Conservation (phyloP, 2,888 invertebrate genomes). For the Calliphora vomitoria region DNA sequence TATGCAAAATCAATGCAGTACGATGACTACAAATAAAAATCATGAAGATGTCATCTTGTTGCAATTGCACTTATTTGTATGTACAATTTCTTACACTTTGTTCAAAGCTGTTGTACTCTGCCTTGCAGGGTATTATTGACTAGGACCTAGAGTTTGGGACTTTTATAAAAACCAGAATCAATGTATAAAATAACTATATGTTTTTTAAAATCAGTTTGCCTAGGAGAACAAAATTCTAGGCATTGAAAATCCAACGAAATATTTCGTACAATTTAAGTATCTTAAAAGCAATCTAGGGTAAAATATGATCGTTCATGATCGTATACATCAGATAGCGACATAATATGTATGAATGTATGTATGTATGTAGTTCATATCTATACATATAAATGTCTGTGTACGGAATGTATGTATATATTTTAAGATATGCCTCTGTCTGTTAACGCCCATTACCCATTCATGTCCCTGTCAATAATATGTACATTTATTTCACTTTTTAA, state of each 20-base stretch:
- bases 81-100: background rate
- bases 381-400: background rate
- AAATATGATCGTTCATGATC: background rate
- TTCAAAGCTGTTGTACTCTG: background rate
- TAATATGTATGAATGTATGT: no score
- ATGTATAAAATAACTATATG: no score
- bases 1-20: conserved; percentile 55
- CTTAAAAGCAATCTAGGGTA: background rate
- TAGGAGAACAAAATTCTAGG: no score
- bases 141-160: background rate
- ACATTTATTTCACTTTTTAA: conserved; percentile 55
- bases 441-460: background rate
- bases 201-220: no score
- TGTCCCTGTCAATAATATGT: conserved; percentile 11
- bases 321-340: background rate
- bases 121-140: background rate
- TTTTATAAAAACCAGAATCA: background rate
- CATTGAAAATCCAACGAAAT: no score
- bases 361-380: background rate
- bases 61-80: conserved; percentile 9
- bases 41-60: conserved; percentile 15
- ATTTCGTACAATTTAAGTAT: no score
- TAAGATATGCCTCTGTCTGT: background rate
- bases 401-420: no score
- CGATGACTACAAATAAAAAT: conserved; percentile 25